These are phyloP conservation scores for Plecturocebus donacophilus DNA, from an alignment of 2,113 vertebrate species.

Conservation along the genomic window DNA sequence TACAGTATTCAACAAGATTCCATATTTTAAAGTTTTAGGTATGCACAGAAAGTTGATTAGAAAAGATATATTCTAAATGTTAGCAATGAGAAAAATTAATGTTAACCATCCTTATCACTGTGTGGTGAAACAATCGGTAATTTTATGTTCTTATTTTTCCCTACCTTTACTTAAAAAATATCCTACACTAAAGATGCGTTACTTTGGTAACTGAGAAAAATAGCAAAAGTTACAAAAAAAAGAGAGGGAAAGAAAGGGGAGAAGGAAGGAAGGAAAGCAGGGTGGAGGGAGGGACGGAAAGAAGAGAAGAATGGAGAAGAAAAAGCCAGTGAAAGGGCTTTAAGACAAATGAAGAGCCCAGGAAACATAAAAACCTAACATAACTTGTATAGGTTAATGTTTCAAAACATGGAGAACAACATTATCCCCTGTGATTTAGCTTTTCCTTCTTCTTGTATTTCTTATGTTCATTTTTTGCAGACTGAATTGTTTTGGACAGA, in stretches of 20 bases:
- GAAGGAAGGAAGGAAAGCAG: neutral
- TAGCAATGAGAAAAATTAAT: slow-evolving; percentile 53
- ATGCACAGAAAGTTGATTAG: neutral
- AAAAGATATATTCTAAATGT: slow-evolving; percentile 34
- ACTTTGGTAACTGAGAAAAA: slow-evolving; percentile 40
- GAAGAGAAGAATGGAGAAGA: neutral
- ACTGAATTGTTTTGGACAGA: neutral
- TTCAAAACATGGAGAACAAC: neutral
- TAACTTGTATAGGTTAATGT: neutral
- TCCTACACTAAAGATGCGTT: neutral
- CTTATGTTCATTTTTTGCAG: neutral
- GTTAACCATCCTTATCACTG: neutral
- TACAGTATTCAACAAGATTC: neutral
- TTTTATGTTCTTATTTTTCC: slow-evolving; percentile 29
- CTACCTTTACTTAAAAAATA: slow-evolving; percentile 35
- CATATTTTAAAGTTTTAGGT: neutral
- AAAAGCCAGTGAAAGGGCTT: neutral
- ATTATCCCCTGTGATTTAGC: neutral
- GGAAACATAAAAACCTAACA: neutral
- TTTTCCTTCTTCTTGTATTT: neutral
- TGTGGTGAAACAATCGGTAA: neutral
- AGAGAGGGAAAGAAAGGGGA: neutral
- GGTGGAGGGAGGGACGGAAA: neutral
- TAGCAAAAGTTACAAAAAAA: neutral
- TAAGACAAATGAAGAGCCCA: neutral